Evolutionary conservation across 2,888 invertebrate genomes (phyloP).

Genomic region (Hirudinaria manillensis): DNA sequence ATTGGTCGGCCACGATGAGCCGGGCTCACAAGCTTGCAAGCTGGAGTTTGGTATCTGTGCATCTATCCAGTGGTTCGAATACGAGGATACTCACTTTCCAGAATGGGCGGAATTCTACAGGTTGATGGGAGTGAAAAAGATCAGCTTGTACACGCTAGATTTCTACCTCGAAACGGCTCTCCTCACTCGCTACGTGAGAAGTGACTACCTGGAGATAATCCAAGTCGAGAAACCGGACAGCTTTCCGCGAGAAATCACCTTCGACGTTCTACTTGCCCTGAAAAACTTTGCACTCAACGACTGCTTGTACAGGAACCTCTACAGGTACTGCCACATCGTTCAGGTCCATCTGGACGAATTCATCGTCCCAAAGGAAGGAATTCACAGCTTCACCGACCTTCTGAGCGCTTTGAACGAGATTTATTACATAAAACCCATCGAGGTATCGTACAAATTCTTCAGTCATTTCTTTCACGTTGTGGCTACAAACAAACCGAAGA

Average conservation of each 20-base stretch:
- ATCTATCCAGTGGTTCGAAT: neutral
- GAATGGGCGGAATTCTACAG: constrained; percentile 13
- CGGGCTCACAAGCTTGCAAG: neutral
- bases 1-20: neutral
- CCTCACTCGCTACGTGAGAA: neutral
- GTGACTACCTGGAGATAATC: neutral
- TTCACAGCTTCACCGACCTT: neutral
- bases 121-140: neutral
- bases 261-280: neutral
- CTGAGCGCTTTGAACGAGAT: neutral
- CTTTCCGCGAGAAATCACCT: neutral
- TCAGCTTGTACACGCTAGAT: neutral
- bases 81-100: neutral
- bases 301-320: neutral
- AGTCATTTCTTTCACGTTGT: neutral
- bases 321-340: neutral
- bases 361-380: neutral
- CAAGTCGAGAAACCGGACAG: neutral
- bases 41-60: neutral
- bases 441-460: neutral
- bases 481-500: neutral
- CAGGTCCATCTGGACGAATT: neutral
- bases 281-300: neutral
- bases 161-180: neutral
- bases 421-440: neutral